Evolutionary conservation across 2,113 vertebrate genomes (phyloP).

Genomic region (Muntiacus reevesi): DNA sequence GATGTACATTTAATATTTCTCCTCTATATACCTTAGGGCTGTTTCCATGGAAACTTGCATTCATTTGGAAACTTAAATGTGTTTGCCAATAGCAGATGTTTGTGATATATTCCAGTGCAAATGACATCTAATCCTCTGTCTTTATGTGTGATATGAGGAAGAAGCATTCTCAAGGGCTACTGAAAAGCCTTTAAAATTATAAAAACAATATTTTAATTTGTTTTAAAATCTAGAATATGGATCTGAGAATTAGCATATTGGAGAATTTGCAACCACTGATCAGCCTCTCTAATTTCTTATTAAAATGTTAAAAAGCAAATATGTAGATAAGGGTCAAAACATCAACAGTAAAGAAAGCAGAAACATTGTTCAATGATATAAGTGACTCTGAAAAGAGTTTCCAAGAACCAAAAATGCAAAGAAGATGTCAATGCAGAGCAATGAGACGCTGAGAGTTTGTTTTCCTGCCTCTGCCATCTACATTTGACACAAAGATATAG

Average conservation of each 20-base stretch:
- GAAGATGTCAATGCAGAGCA: background rate
- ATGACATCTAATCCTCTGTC: background rate
- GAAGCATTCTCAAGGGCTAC: background rate
- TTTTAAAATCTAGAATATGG: background rate
- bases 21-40: background rate
- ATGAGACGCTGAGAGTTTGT: background rate
- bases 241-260: background rate
- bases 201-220: background rate
- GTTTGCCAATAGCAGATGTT: background rate
- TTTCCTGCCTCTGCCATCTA: background rate
- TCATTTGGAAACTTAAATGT: slow-evolving; percentile 41
- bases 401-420: background rate
- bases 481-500: background rate
- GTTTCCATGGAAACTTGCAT: slow-evolving; percentile 56
- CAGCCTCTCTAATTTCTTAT: background rate
- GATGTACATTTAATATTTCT: slow-evolving; percentile 19
- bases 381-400: background rate
- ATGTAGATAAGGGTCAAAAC: background rate
- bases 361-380: background rate
- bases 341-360: background rate
- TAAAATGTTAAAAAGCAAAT: background rate
- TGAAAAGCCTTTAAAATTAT: background rate
- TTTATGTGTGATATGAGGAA: background rate
- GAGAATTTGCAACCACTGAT: background rate
- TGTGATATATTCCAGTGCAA: slow-evolving; percentile 3